Base-by-base conservation (phyloP, 1,140 invertebrate species). In the Heliconius hewitsoni region DNA sequence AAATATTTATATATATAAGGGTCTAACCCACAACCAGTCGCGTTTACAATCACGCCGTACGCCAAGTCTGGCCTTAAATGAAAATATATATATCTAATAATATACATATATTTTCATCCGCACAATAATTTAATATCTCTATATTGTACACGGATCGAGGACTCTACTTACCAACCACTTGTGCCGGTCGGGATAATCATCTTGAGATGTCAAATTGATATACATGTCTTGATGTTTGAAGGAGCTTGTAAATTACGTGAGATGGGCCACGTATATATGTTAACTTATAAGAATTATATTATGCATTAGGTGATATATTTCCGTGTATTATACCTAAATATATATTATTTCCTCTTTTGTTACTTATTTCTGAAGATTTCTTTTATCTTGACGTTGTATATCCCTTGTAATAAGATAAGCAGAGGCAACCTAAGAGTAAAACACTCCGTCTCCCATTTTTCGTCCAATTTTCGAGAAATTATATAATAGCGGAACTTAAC, bases 201-300 rank as follows among this genome's bases (percentile, higher is more conserved):
- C 27, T 66, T 66, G 60, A 66, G 60, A 66, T 66, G 60, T 66
- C 60, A 66, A 66, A 66, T 66, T 66, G 60, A 66, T 66, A 66
- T 66, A 66, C 27, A 66, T 66, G 27, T 66, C 60, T 30, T 66
- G 60, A 66, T 66, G 60, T 9, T 66, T 66, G 60, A 66, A 66
- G 60, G 60, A 66, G 27, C 60, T 30, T 66, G 60, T 66, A 66
- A 66, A 66, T 66, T 66, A 66, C 13, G 60, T 66, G 60, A 66
- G 60, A 66, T 66, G 27, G 60, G 60, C 60, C 60, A 66, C 27
- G 1, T 57, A 66, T 3, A 11, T 66, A 66, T 66, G n/a, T 66
- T 16, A 27, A 66, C 60, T 66, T 16, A 66, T 27, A 18, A 30
- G 27, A 66, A 66, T 66, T 66, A 66, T 66, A 30, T 57, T 57